Base-by-base conservation (phyloP, 2,888 invertebrate genomes). In the Pyrrhosoma nymphula region DNA sequence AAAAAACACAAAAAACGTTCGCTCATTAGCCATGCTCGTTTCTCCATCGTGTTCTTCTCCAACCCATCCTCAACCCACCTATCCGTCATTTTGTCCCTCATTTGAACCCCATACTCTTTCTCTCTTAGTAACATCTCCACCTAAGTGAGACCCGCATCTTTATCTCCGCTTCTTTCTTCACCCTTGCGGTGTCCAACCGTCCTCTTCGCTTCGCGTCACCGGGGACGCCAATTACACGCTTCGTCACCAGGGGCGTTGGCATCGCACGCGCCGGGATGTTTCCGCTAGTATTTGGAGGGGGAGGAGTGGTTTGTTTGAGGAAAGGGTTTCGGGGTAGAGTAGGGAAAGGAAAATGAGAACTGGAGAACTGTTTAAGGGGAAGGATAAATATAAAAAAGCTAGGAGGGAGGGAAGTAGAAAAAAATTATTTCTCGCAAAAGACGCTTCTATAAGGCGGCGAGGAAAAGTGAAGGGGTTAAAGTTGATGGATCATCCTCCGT, bases 211-310 rank as follows among this genome's bases (percentile, higher is more conserved):
- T 35, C 82, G 82, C 82, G 30, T 82, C 82, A 14, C 35, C 30
- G 26, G 82, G 82, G 82, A 82, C 82, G 82, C 82, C 82, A 82
- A 82, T 82, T 82, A 82, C 82, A 82, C 82, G 82, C 82, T 82
- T 35, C 82, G 82, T 18, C 82, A 35, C 82, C 35, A 35, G 82
- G 82, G 82, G 82, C 82, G 82, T 82, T 82, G n/a, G 82, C 35
- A 82, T 30, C 82, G 82, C 35, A 35, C 82, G 82, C 82, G 82
- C 82, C 82, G n/a, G 26, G 35, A 82, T 82, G 30, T 23, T 82
- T 82, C 82, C 35, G 82, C 82, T 82, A 35, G n/a, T 82, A 35
- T 82, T n/a, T n/a, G 16, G 35, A 35, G 14, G 82, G 30, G 35
- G 82, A 14, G 69, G 69, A 12, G n/a, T 26, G 69, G 69, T 69